These are phyloP conservation scores for Rhagonycha lutea DNA, from an alignment of 2,888 invertebrate species.

Conservation along the genomic window DNA sequence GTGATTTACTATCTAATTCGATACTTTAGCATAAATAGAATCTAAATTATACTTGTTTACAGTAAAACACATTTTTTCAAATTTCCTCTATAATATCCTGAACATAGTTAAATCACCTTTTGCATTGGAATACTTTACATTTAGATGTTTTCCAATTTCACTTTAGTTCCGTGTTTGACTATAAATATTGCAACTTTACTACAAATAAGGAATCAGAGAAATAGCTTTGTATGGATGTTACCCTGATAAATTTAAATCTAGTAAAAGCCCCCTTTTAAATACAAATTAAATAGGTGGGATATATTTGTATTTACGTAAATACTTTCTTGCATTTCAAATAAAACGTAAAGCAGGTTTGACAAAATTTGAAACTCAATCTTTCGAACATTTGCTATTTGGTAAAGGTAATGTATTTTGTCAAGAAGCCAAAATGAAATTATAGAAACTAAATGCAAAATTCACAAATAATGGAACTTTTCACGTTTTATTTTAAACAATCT, in stretches of 20 bases:
- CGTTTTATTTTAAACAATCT: too few relatives aligned
- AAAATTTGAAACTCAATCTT: too few relatives aligned
- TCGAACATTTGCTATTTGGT: too few relatives aligned
- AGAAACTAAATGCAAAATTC: too few relatives aligned
- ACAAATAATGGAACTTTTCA: too few relatives aligned
- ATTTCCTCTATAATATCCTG: slow-evolving; percentile 15
- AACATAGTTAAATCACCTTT: slow-evolving; percentile 8
- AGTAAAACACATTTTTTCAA: not conserved
- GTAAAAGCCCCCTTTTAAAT: not conserved
- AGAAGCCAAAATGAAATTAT: too few relatives aligned
- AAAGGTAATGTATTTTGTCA: too few relatives aligned
- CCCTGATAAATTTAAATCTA: not conserved
- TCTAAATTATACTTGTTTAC: not conserved
- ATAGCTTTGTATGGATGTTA: slow-evolving; percentile 9
- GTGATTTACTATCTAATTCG: not conserved
- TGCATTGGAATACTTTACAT: slow-evolving; percentile 13
- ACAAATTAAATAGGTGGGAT: not conserved
- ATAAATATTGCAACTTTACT: not conserved
- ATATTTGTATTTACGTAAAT: not conserved
- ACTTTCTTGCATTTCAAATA: not conserved
- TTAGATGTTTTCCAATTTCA: slow-evolving; percentile 17
- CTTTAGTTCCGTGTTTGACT: slow-evolving; percentile 8
- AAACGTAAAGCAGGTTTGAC: not conserved
- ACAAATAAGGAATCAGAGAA: slow-evolving; percentile 6
- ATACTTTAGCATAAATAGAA: not conserved